Conservation (phyloP, 1,140 invertebrate species). For the Tetramorium parvispinum region DNA sequence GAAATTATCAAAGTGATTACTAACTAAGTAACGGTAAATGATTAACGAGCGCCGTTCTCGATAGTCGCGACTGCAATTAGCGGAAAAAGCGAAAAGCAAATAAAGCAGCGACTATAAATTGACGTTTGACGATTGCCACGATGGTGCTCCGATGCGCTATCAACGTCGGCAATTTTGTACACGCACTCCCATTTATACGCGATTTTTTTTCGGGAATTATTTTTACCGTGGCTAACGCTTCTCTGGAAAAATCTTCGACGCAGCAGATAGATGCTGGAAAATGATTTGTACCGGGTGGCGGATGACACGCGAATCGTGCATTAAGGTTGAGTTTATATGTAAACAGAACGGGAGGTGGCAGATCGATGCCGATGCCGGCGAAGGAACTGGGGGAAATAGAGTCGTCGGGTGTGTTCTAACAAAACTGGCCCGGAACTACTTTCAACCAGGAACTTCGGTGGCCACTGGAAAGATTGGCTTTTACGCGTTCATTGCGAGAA, state of each 20-base stretch:
- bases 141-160: conserved; percentile 20
- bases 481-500: conserved; percentile 68
- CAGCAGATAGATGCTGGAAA: conserved; percentile 34
- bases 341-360: conserved; percentile 64
- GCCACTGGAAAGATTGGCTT: conserved; percentile 71
- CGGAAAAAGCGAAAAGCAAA: conserved; percentile 16
- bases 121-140: conserved; percentile 35
- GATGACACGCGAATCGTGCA: conserved; percentile 77
- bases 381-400: conserved; percentile 60
- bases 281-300: conserved; percentile 64
- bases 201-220: neutral
- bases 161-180: conserved; percentile 42
- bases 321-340: conserved; percentile 74
- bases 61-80: conserved; percentile 41
- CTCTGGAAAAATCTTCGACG: conserved; percentile 24
- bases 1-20: conserved; percentile 57
- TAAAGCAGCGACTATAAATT: conserved; percentile 26
- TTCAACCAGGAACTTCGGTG: conserved; percentile 62
- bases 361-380: conserved; percentile 65
- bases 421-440: conserved; percentile 61
- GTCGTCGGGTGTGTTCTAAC: conserved; percentile 55
- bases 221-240: neutral
- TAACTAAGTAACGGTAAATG: conserved; percentile 18
- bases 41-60: conserved; percentile 43
- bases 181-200: conserved; percentile 13